phyloP scores from a whole-genome alignment of 2,113 vertebrate species.

The Bostrychus sinensis region DNA sequence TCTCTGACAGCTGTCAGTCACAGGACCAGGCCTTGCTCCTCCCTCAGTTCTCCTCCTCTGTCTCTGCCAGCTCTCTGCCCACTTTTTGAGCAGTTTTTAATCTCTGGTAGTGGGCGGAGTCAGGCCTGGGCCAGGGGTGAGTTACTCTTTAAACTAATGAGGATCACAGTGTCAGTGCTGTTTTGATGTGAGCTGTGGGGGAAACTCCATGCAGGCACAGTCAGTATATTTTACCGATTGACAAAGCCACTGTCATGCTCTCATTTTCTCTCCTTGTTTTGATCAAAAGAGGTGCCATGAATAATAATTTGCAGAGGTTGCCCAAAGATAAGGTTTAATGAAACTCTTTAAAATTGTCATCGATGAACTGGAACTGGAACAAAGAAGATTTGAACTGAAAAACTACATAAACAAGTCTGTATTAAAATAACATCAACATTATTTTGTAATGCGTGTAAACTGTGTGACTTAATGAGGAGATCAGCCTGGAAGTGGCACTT shows the following conservation, averaged over 20 bases:
- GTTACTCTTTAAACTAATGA: no score
- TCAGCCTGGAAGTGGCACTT: neutral
- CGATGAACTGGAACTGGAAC: neutral
- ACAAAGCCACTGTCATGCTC: neutral
- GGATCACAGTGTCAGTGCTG: no score
- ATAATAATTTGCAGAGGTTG: neutral
- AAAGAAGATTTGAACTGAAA: neutral
- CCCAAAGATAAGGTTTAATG: neutral
- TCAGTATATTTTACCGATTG: neutral
- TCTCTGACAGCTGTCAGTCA: no score
- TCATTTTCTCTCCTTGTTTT: neutral
- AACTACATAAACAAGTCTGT: no score
- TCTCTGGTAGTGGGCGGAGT: no score
- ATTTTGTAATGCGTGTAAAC: neutral
- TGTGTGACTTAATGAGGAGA: neutral
- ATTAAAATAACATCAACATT: neutral
- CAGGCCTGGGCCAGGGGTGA: no score
- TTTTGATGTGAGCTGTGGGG: neutral
- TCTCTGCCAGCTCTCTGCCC: no score
- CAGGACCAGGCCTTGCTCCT: no score
- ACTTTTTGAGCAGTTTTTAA: no score
- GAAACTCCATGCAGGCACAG: neutral
- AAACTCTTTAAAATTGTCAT: neutral
- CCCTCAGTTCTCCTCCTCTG: no score
- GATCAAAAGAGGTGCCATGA: neutral